Conservation (phyloP, 2,113 vertebrate species). For the Esox niger region DNA sequence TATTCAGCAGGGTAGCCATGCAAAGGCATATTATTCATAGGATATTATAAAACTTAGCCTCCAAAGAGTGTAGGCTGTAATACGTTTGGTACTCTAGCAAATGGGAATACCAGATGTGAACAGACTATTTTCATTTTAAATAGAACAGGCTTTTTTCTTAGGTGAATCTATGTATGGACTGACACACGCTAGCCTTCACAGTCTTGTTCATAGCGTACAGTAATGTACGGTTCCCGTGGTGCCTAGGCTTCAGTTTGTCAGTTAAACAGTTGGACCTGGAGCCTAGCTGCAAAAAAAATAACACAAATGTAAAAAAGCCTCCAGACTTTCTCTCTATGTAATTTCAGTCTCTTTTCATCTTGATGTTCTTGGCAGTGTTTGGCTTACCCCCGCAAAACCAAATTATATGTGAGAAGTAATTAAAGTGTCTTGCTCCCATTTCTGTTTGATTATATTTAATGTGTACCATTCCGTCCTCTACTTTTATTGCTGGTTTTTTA, state of each 20-base stretch:
- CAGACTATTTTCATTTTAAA: background rate
- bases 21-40: too few species aligned
- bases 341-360: slow-evolving; percentile 71
- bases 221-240: background rate
- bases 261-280: too few species aligned
- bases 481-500: slow-evolving; percentile 68
- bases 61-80: background rate
- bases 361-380: slow-evolving; percentile 60
- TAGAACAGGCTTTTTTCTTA: background rate
- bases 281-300: background rate
- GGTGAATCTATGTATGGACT: background rate
- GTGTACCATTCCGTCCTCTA: slow-evolving; percentile 60
- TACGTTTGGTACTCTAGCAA: background rate
- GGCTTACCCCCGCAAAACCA: slow-evolving; percentile 61
- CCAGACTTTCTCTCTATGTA: slow-evolving; percentile 60
- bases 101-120: background rate
- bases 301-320: slow-evolving; percentile 42
- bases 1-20: slow-evolving; percentile 35
- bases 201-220: too few species aligned
- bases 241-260: slow-evolving; percentile 6
- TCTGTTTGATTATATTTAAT: slow-evolving; percentile 75
- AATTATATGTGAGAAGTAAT: slow-evolving; percentile 73
- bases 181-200: background rate
- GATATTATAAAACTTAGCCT: background rate
- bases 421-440: slow-evolving; percentile 66